Evolutionary conservation across 1,140 invertebrate genomes (phyloP), one percentile per base, ranked within the genome.

Genomic region (Drosophila kanapiae): DNA sequence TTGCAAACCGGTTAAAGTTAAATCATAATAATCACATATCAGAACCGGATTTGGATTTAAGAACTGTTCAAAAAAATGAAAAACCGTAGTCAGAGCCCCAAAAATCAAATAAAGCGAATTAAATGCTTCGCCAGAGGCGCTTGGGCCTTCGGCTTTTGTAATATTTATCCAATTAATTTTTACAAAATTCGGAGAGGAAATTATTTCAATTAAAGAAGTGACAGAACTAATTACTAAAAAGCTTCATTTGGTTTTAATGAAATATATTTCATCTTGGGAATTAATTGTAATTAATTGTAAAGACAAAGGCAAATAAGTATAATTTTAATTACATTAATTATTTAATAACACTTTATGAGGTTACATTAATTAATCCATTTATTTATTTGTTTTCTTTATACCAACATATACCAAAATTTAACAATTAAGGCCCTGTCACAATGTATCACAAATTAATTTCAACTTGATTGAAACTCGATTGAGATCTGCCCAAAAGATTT

Each of bases 31-130:
- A 72, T 72, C 69, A 54, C 51, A 72, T 71, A 72, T 71, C 37
- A 72, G 70, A 72, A 72, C 70, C 70, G 70, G 70, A 56, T 56
- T 72, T 72, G 68, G 70, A 60, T 72, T 72, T 72, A 72, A 72
- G 70, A 72, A 72, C 69, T 6, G 65, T 47, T 57, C 53, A 35
- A 75, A 67, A 53, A 47, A 31, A 31, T 7, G 35, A 59, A 38
- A 54, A 56, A 42, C 53, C 23, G 67, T 51, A 64, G 51, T 64
- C 56, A 0, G 35, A 16, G 35, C 37, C 33, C 60, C 38, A 70
- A 80, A 80, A 62, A 42, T 62, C 45, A 48, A 67, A 60, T 35
- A 56, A 43, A 29, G 31, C 63, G 23, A 61, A 59, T 60, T 48
- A 72, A 71, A 42, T 71, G 57, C 63, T 61, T 67, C 29, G 37